Evolutionary conservation across 2,888 invertebrate genomes (phyloP).

Genomic region (Pandemis heparana): DNA sequence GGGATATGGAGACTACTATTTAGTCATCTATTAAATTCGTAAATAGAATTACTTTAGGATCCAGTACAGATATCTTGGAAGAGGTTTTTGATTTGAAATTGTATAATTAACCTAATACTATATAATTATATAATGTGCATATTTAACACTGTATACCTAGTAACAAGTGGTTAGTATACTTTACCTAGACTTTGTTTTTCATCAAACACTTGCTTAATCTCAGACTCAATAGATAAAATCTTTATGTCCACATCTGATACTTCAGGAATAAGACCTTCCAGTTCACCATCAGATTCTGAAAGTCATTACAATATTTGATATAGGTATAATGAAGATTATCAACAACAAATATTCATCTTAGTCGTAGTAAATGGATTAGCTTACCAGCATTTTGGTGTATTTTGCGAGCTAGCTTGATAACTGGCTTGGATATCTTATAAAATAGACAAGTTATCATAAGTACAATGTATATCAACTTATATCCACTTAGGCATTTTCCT

Average conservation of each 20-base stretch:
- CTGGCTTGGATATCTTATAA: constrained; percentile 66
- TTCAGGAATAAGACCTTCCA: constrained; percentile 78
- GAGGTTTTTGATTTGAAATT: no score
- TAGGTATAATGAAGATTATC: not conserved
- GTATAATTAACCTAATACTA: no score
- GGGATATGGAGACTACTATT: no score
- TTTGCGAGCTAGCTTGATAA: constrained; percentile 63
- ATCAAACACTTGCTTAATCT: constrained; percentile 61
- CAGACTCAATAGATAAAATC: constrained; percentile 74
- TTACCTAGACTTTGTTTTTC: constrained; percentile 77
- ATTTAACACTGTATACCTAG: no score
- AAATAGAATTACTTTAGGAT: no score
- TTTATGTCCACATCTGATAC: constrained; percentile 73
- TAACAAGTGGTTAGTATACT: not conserved
- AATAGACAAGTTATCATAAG: constrained; percentile 64
- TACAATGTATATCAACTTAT: constrained; percentile 65
- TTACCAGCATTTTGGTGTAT: constrained; percentile 76
- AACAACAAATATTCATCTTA: not conserved
- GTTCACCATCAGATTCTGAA: constrained; percentile 77
- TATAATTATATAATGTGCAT: no score
- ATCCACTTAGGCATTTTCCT: constrained; percentile 73
- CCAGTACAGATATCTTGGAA: no score
- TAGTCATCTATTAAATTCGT: no score
- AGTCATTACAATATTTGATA: constrained; percentile 40
- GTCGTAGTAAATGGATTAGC: not conserved